Percentiles rank a stretch among this genome's conserved stretches.
Evolutionary conservation across 2,888 invertebrate genomes (phyloP).

Genomic region (Pyrocoelia pectoralis): DNA sequence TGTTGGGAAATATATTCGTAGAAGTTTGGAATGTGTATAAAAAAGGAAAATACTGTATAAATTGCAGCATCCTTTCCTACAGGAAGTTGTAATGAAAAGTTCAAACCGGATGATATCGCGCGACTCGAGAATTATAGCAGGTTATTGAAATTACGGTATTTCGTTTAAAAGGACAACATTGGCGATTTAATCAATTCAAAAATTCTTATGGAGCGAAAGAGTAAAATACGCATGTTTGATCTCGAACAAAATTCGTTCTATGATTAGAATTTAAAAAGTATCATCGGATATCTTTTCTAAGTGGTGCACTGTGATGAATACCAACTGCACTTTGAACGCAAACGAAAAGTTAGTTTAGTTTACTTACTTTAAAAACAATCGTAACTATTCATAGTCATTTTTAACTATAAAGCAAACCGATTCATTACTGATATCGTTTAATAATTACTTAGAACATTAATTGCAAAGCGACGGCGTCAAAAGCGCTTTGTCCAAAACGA

Average conservation of each 20-base stretch:
- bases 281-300: not conserved
- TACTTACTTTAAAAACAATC: not conserved
- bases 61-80: conserved; percentile 15
- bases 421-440: no score
- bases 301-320: not conserved
- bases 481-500: no score
- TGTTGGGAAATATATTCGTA: not conserved
- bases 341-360: not conserved
- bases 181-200: not conserved
- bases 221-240: no score
- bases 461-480: no score
- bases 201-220: no score
- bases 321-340: not conserved
- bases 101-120: conserved; percentile 9
- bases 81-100: conserved; percentile 9
- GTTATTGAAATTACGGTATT: conserved; percentile 6
- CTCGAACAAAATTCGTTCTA: not conserved
- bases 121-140: not conserved
- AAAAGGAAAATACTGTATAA: not conserved
- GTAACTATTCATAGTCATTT: not conserved
- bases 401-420: no score
- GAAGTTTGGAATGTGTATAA: conserved; percentile 3
- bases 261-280: not conserved
- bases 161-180: not conserved
- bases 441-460: no score